These are phyloP conservation scores for Pelodytes ibericus DNA, from an alignment of 2,797 vertebrate species.

Conservation along the genomic window DNA sequence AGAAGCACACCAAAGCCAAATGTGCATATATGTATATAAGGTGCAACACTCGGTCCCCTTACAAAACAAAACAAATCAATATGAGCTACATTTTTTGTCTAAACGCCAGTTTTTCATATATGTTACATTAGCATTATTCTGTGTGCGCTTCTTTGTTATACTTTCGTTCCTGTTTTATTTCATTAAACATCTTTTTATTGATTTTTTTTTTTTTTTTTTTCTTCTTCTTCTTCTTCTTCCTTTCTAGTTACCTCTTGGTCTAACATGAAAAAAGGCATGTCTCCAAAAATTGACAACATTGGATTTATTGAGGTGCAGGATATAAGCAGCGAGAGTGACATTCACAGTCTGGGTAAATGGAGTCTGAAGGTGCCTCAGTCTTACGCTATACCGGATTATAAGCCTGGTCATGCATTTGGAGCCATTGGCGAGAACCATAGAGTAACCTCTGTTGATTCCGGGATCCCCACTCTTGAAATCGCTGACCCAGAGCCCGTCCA, in stretches of 20 bases:
- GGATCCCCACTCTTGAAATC: constrained; percentile 91
- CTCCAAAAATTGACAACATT: constrained; percentile 62
- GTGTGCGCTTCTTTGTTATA: no score
- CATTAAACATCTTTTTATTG: no score
- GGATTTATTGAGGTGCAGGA: constrained; percentile 62
- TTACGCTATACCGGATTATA: constrained; percentile 60
- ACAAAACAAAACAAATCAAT: no score
- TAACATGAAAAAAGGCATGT: constrained; percentile 68
- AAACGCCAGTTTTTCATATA: no score
- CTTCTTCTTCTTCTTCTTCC: constrained; percentile 63
- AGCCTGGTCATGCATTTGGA: constrained; percentile 58
- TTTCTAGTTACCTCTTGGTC: constrained; percentile 61
- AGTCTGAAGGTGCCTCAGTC: constrained; percentile 47
- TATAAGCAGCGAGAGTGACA: constrained; percentile 39
- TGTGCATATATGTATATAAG: no score
- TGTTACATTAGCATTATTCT: no score
- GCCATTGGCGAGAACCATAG: constrained; percentile 76
- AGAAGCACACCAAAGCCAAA: no score
- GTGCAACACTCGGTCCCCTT: no score
- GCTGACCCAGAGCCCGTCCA: constrained; percentile 81
- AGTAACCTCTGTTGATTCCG: constrained; percentile 86
- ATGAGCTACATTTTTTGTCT: no score
- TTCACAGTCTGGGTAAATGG: constrained; percentile 62
- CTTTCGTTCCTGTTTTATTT: no score
- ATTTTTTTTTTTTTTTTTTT: constrained; percentile 42